A percentile compares a stretch with the other conserved stretches of the same genome.
These are phyloP conservation scores for Grus americana DNA, from an alignment of 2,113 vertebrate genomes.

Conservation along the genomic window DNA sequence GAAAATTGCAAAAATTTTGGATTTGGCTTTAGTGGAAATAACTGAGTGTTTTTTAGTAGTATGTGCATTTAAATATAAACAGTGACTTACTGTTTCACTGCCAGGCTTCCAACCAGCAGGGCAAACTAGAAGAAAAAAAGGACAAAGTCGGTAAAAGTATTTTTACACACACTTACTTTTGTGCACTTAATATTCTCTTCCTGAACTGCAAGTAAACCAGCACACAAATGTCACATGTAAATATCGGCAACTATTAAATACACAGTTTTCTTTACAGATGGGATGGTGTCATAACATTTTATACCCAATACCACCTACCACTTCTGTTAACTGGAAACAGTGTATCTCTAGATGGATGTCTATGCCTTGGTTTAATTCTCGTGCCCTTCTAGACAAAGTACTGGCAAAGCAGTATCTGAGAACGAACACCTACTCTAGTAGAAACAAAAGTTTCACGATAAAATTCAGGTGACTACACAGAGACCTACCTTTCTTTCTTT, in stretches of 20 bases:
- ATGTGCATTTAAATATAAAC: not conserved
- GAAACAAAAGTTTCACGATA: not conserved
- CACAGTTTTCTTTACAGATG: not conserved
- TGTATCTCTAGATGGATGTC: not conserved
- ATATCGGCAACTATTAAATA: not conserved
- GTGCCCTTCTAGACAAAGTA: not conserved
- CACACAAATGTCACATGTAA: not conserved
- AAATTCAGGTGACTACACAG: not conserved
- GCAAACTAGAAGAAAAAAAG: slow-evolving; percentile 79
- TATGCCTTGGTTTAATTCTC: not conserved
- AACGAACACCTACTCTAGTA: not conserved
- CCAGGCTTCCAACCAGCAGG: slow-evolving; percentile 98
- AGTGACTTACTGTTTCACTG: slow-evolving; percentile 92
- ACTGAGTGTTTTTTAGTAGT: not conserved
- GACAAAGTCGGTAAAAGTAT: not conserved
- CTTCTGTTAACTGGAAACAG: not conserved
- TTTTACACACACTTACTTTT: not conserved
- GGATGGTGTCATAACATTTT: not conserved
- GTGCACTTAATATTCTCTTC: not conserved
- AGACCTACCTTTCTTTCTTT: not conserved
- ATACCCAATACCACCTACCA: not conserved
- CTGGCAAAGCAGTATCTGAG: not conserved
- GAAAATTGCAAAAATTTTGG: not conserved
- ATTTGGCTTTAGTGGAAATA: not conserved
- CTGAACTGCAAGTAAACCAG: not conserved